A percentile compares a stretch with the other conserved stretches of the same genome.
These are phyloP conservation scores for Chrysopa pallens DNA, from an alignment of 1,140 invertebrate species.

Conservation along the genomic window DNA sequence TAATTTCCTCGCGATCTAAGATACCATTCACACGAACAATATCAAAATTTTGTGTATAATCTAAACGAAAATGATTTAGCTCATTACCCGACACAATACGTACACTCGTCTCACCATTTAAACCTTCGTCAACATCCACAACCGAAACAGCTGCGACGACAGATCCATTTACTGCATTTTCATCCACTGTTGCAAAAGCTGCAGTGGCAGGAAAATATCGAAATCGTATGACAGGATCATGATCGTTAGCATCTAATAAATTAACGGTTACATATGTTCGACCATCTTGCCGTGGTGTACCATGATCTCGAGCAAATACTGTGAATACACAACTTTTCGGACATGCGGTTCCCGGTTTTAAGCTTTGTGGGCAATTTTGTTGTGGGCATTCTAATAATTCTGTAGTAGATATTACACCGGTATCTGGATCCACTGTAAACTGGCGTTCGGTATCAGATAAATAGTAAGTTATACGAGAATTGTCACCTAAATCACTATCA, in stretches of 20 bases:
- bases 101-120: slow-evolving; percentile 73
- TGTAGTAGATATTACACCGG: slow-evolving; percentile 65
- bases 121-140: slow-evolving; percentile 74
- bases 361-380: slow-evolving; percentile 34
- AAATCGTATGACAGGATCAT: slow-evolving; percentile 83
- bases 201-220: slow-evolving; percentile 70
- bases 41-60: slow-evolving; percentile 67
- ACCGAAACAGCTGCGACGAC: slow-evolving; percentile 88
- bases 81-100: slow-evolving; percentile 80
- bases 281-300: slow-evolving; percentile 73
- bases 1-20: slow-evolving; percentile 80
- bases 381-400: slow-evolving; percentile 64
- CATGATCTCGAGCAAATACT: slow-evolving; percentile 83
- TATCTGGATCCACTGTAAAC: slow-evolving; percentile 76
- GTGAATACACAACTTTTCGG: slow-evolving; percentile 87
- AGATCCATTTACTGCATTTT: slow-evolving; percentile 76
- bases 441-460: slow-evolving; percentile 66
- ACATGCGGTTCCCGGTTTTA: slow-evolving; percentile 34
- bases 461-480: slow-evolving; percentile 82
- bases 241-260: slow-evolving; percentile 84
- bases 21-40: slow-evolving; percentile 83
- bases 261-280: slow-evolving; percentile 90
- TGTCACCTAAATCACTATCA: slow-evolving; percentile 81
- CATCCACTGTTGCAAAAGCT: slow-evolving; percentile 76
- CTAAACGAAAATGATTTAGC: slow-evolving; percentile 69